phyloP scores from a whole-genome alignment of 2,888 invertebrate genomes.

The Limnephilus rhombicus region DNA sequence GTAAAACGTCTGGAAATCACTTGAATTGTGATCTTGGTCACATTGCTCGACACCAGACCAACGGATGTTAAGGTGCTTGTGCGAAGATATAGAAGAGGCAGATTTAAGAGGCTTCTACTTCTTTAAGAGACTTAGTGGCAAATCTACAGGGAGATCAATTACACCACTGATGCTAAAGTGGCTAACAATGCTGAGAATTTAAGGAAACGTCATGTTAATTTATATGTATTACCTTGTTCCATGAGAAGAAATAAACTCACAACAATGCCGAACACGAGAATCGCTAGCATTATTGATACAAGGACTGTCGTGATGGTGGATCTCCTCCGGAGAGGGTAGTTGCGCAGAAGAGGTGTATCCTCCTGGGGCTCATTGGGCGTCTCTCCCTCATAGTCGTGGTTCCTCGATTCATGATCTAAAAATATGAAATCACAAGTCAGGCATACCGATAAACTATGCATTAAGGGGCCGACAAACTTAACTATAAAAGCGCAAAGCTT shows the following conservation, averaged over 20 bases:
- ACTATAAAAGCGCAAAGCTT: too few species aligned
- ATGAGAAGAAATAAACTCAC: constrained; percentile 74
- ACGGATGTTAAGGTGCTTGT: not conserved
- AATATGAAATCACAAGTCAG: constrained; percentile 15
- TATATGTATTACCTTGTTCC: constrained; percentile 68
- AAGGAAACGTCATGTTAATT: not conserved
- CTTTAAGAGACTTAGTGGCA: not conserved
- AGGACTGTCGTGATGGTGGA: constrained; percentile 67
- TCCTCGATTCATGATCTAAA: constrained; percentile 72
- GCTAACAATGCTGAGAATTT: not conserved
- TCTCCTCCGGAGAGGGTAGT: constrained; percentile 62
- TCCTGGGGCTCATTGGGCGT: constrained; percentile 67
- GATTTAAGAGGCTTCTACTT: not conserved
- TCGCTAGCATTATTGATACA: constrained; percentile 70
- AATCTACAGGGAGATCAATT: not conserved
- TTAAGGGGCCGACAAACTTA: not conserved
- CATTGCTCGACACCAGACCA: not conserved
- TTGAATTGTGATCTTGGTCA: not conserved
- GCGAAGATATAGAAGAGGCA: not conserved
- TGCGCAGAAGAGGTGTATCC: constrained; percentile 70
- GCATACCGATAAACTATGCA: not conserved
- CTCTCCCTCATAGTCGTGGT: constrained; percentile 69
- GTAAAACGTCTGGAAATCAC: not conserved
- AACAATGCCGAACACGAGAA: constrained; percentile 71
- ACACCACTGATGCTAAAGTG: not conserved